Evolutionary conservation across 1,140 invertebrate species (phyloP).

Genomic region (Popillia japonica): DNA sequence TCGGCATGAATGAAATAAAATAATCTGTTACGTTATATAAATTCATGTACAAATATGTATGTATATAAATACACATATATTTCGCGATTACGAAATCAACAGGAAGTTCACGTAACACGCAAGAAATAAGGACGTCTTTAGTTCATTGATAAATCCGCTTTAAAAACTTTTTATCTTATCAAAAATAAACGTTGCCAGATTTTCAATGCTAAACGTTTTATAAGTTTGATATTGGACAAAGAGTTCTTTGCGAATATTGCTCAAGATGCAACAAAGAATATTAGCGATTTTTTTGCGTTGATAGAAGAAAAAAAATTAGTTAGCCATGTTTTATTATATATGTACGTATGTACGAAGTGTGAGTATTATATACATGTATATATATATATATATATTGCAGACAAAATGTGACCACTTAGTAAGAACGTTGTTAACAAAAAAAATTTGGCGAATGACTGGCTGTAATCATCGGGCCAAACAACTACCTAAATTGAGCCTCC

Average conservation of each 20-base stretch:
- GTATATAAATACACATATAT: too few species aligned
- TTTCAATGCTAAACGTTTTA: background rate
- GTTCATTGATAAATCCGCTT: conserved; percentile 21
- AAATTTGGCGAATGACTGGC: conserved; percentile 31
- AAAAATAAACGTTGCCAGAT: conserved; percentile 5
- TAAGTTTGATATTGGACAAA: too few species aligned
- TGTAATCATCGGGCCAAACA: conserved; percentile 31
- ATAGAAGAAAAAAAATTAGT: too few species aligned
- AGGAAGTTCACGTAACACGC: background rate
- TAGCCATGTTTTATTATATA: background rate
- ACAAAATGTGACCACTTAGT: conserved; percentile 32
- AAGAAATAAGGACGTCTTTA: conserved; percentile 15
- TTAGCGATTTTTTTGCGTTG: too few species aligned
- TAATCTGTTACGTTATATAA: background rate
- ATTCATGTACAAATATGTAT: background rate
- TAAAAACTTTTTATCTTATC: conserved; percentile 27
- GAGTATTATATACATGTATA: background rate
- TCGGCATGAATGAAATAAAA: conserved; percentile 3
- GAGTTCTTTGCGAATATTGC: too few species aligned
- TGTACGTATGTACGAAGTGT: background rate
- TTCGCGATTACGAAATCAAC: conserved; percentile 11
- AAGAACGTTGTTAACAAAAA: conserved; percentile 28
- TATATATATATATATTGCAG: conserved; percentile 12
- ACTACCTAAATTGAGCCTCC: conserved; percentile 34
- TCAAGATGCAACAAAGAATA: too few species aligned